phyloP scores from a whole-genome alignment of 2,113 vertebrate genomes.

The Paedocypris sp. region DNA sequence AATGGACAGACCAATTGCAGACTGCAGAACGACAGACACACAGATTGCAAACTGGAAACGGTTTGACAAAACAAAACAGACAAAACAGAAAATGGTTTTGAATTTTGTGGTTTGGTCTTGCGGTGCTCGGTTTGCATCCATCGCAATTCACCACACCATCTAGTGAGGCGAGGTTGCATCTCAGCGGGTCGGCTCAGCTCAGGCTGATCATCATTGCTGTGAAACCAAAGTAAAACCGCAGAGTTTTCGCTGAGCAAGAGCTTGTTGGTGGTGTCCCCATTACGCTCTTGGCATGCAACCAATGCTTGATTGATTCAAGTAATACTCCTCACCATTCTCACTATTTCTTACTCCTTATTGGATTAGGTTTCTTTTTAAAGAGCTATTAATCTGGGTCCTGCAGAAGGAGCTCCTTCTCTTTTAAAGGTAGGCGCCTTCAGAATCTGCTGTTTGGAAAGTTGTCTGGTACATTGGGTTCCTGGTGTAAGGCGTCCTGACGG shows the following conservation, averaged over 20 bases:
- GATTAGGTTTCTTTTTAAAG: not conserved
- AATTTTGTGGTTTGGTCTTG: no score
- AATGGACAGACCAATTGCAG: no score
- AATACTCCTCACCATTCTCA: not conserved
- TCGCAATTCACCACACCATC: no score
- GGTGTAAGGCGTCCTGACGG: constrained; percentile 11
- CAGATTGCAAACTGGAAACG: no score
- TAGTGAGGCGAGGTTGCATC: constrained; percentile 30
- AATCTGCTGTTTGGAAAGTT: constrained; percentile 34
- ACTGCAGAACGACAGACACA: no score
- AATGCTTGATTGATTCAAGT: not conserved
- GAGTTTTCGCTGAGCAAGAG: constrained; percentile 12
- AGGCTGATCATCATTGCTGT: constrained; percentile 3
- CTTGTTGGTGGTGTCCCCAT: not conserved
- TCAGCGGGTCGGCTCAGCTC: not conserved
- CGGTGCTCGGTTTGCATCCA: no score
- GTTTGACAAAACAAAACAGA: no score
- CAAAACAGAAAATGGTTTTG: no score
- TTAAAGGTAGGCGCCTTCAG: not conserved
- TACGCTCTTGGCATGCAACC: not conserved
- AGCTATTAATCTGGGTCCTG: not conserved
- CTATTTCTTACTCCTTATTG: not conserved
- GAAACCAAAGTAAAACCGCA: constrained; percentile 19
- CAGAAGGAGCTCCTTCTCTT: not conserved
- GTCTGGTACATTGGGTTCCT: constrained; percentile 19